Conservation (phyloP, 64 coral and sea anemone species). For the Montipora efflorescens region DNA sequence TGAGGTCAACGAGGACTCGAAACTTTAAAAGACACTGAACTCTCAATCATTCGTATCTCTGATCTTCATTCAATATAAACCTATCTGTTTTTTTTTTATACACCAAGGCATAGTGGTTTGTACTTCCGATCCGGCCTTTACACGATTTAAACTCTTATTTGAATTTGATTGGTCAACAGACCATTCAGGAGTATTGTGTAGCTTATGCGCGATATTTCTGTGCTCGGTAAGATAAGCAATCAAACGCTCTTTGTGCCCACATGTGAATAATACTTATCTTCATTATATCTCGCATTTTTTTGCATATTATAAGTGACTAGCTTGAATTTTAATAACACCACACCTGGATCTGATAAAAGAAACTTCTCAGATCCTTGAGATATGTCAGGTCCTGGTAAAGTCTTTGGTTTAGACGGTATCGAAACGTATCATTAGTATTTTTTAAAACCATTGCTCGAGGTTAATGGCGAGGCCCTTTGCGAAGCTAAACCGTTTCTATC, state of each 20-base stretch:
- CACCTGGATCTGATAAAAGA: constrained; percentile 41
- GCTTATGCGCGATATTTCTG: neutral
- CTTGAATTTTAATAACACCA: constrained; percentile 66
- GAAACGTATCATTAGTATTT: neutral
- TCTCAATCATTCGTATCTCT: neutral
- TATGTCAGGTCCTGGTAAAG: neutral
- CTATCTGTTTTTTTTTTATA: neutral
- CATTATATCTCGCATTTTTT: constrained; percentile 65
- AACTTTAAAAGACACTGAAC: neutral
- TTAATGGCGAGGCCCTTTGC: neutral
- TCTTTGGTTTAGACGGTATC: neutral
- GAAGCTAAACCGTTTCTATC: neutral
- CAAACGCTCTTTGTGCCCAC: constrained; percentile 74
- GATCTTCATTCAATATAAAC: neutral
- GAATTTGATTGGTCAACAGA: constrained; percentile 25
- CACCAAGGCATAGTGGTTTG: constrained; percentile 8
- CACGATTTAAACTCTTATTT: constrained; percentile 24
- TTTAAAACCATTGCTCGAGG: neutral
- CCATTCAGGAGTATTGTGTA: constrained; percentile 10
- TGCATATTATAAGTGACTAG: constrained; percentile 74
- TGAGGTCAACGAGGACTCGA: neutral
- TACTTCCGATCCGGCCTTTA: neutral
- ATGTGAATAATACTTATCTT: constrained; percentile 75
- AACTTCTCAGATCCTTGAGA: neutral
- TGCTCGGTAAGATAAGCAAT: constrained; percentile 66